These are phyloP conservation scores for Drosophila ercepeae DNA, from an alignment of 1,140 invertebrate species.

Conservation along the genomic window DNA sequence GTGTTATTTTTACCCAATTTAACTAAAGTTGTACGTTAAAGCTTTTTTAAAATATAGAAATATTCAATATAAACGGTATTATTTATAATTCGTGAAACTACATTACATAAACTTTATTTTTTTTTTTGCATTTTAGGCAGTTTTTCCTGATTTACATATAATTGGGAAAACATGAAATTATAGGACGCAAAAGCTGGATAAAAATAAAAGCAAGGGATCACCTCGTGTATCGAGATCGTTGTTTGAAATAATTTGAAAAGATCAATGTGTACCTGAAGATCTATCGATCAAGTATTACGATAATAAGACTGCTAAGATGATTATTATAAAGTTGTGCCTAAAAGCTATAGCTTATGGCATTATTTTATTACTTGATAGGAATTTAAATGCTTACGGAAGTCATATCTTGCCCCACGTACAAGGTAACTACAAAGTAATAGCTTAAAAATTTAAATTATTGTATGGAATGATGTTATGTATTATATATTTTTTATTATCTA, in stretches of 20 bases:
- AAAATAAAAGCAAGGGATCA: not conserved
- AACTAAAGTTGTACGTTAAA: too few relatives aligned
- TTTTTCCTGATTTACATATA: not conserved
- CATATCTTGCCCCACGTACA: not conserved
- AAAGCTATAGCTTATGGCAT: not conserved
- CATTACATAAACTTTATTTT: too few relatives aligned
- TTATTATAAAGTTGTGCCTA: not conserved
- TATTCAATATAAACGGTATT: too few relatives aligned
- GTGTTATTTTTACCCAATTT: too few relatives aligned
- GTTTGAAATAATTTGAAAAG: not conserved
- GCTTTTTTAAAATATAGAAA: too few relatives aligned
- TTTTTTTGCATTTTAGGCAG: not conserved
- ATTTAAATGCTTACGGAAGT: not conserved
- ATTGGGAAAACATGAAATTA: not conserved
- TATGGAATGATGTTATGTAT: too few relatives aligned
- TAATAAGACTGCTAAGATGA: not conserved
- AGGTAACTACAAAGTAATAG: not conserved
- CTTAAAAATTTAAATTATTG: not conserved
- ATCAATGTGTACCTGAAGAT: not conserved
- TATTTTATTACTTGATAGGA: not conserved
- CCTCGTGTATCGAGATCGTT: not conserved
- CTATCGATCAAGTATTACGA: not conserved
- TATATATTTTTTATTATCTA: too few relatives aligned
- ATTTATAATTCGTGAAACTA: too few relatives aligned
- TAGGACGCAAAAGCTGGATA: not conserved